Evolutionary conservation across 2,797 vertebrate species (phyloP), one percentile per base, ranked within the genome.

Genomic region (Eidolon dupreanum): DNA sequence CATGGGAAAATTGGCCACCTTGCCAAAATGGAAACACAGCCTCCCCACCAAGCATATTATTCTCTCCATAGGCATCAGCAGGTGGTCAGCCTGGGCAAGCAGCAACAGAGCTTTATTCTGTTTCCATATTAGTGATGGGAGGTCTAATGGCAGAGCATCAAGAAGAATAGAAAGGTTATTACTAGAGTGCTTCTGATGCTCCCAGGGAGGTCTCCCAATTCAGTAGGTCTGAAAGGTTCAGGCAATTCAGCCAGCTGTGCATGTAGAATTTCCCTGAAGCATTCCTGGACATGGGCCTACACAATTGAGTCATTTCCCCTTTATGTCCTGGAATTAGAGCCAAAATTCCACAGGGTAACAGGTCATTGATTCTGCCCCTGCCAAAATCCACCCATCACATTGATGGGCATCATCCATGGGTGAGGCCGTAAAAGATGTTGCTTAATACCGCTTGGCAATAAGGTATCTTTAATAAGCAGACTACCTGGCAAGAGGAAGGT

Each of bases 281-380:
- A 33, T 65, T 94, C 36, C 36, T 92, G 92, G 92, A 75, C 33
- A 4, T 26, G 5, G 10, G 59, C 87, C 78, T 84, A 61, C 3
- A 92, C 5, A 43, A 75, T 0, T 70, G 41, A 93, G 43, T 93
- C 57, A 95, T 93, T 95, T 97, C 53, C 17, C 61, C 51, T 63
- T 38, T 41, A 36, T 51, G n/a, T 81, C 10, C 41, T 95, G 6
- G 24, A 84, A 49, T 59, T 68, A 84, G 9, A 59, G 70, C 70
- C 79, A 93, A 70, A 88, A 90, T 93, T 94, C 70, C 75, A 78
- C 19, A 89, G 28, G 38, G 36, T 49, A 93, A 75, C 53, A 89
- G 28, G 41, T 88, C 87, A 87, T 24, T 86, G 70, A 84, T 88
- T 75, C 46, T 94, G 24, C 28, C 57, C 15, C 11, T 85, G 12